Evolutionary conservation across 2,888 invertebrate species (phyloP).

Genomic region (Patella caerulea): DNA sequence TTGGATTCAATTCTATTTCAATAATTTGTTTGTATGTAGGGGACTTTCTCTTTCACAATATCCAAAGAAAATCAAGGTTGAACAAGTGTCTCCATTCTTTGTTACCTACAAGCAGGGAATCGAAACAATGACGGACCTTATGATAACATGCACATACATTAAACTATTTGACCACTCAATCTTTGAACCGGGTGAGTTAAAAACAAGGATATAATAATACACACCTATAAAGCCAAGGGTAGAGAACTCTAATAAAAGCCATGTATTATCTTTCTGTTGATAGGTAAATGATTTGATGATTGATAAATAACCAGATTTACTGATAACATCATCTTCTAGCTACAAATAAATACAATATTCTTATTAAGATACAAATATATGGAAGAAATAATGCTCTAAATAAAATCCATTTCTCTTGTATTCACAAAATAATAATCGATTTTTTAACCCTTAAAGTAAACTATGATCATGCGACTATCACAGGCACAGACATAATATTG

Average conservation of each 20-base stretch:
- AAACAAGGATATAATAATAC: conserved; percentile 32
- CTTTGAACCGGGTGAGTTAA: background rate
- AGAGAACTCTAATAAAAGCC: conserved; percentile 95
- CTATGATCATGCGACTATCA: too few relatives aligned
- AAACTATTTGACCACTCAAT: background rate
- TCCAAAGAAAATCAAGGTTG: too few relatives aligned
- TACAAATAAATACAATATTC: conserved; percentile 72
- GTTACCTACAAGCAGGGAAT: too few relatives aligned
- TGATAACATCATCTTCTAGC: conserved; percentile 93
- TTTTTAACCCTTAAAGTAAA: background rate
- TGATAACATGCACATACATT: background rate
- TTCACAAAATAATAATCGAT: too few relatives aligned
- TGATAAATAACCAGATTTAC: conserved; percentile 84
- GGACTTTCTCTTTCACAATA: too few relatives aligned
- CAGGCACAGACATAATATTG: too few relatives aligned
- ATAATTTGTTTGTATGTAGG: too few relatives aligned
- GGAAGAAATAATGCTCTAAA: background rate
- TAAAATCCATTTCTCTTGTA: too few relatives aligned
- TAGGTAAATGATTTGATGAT: conserved; percentile 88
- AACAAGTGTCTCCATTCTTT: too few relatives aligned
- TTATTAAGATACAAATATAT: background rate
- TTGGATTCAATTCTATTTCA: too few relatives aligned
- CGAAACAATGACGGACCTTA: too few relatives aligned
- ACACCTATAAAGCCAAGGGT: conserved; percentile 92
- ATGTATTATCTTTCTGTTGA: conserved; percentile 83